phyloP scores from a whole-genome alignment of 2,113 vertebrate genomes.

The Melanostigma gelatinosum region DNA sequence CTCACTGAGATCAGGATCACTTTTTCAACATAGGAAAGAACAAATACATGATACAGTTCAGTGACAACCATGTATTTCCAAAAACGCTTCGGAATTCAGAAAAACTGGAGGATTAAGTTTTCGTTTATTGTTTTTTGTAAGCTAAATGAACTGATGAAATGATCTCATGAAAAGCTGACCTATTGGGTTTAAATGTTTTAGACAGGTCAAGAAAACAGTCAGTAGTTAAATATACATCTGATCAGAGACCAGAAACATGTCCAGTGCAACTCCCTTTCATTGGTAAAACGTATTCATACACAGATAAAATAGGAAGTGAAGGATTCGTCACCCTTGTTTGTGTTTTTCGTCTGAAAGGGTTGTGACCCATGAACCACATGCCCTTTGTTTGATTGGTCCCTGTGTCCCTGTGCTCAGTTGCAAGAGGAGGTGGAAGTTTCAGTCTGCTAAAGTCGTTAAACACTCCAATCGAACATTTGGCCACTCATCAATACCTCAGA shows the following conservation, averaged over 20 bases:
- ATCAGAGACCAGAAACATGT: not conserved
- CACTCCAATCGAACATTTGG: conserved; percentile 45
- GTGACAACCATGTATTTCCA: not conserved
- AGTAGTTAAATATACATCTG: not conserved
- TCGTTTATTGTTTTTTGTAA: not conserved
- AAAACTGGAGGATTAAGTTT: not conserved
- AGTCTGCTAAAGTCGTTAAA: not conserved
- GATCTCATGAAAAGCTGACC: not conserved
- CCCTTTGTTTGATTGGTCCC: not conserved
- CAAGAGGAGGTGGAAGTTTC: conserved; percentile 62
- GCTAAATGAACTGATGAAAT: not conserved
- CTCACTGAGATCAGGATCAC: not conserved
- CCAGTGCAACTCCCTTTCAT: not conserved
- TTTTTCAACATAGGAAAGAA: not conserved
- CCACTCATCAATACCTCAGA: conserved; percentile 47
- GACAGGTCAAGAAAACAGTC: not conserved
- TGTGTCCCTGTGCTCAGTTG: conserved; percentile 60
- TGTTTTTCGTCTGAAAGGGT: not conserved
- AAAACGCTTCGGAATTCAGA: not conserved
- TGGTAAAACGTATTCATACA: not conserved
- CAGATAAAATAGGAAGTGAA: not conserved
- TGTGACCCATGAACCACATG: not conserved
- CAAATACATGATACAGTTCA: not conserved
- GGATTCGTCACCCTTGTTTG: not conserved
- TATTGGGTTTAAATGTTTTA: not conserved